Base-by-base conservation (phyloP, 2,797 vertebrate species). In the Neopelma chrysocephalum region DNA sequence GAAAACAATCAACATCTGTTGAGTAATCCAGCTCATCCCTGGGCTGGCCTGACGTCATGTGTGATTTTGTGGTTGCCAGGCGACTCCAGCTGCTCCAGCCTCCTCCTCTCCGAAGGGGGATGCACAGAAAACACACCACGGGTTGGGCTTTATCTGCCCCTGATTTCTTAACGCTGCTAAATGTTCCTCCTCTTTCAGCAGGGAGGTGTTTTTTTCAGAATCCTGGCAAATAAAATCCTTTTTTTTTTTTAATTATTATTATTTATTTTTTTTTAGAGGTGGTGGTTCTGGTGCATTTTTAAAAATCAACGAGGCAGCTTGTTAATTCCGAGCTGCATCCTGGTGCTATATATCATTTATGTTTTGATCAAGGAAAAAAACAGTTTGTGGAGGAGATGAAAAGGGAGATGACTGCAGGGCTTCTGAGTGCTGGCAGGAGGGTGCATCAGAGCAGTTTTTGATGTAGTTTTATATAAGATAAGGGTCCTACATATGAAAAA, bases 51-150 rank as follows among this genome's bases (percentile, higher is more conserved):
- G 97, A 98, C 93, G 97, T 97, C 94, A 94, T 92, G 96, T 78
- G 95, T 97, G 98, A 94, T 95, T 93, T 93, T 84, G 96, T 69
- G 53, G 98, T 98, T 98, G 98, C 99, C 98, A 98, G 97, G 98
- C 95, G 96, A 97, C 98, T 90, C 90, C 95, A 97, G 97, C 91
- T 98, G 84, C 23, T 79, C 65, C 91, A 91, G 73, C 72, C 79
- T 86, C 43, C 69, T 43, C 4, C 3, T 3, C 21, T 53, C 27
- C 13, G 2, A 13, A 31, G 12, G 50, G 56, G 45, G 56, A 14
- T 20, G 68, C 12, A 6, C 2, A 16, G 45, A 15, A 11, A 71
- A 19, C 17, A 3, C 40, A 18, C 92, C 56, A 42, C 2, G 12
- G 71, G 18, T 43, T 65, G 65, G 38, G 86, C 82, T 58, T 43